Percentiles rank a stretch among this genome's conserved stretches.
phyloP scores from a whole-genome alignment of 1,140 invertebrate genomes.

The Calliopsis andreniformis region DNA sequence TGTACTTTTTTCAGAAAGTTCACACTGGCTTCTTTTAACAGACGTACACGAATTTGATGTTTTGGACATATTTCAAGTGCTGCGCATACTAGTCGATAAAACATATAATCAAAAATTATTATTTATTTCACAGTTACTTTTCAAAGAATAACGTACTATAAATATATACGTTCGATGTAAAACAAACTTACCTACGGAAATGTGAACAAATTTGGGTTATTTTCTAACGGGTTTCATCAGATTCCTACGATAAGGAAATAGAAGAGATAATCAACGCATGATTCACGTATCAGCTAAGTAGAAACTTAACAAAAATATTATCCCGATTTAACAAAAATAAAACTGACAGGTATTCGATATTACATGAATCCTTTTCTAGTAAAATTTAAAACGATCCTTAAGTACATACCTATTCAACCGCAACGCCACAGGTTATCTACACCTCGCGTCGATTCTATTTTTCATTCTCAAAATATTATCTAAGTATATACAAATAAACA shows the following conservation, averaged over 20 bases:
- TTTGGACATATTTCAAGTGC: background rate
- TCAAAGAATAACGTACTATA: too few species aligned
- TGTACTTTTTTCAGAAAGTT: background rate
- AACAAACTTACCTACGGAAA: background rate
- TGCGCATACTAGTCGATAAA: too few species aligned
- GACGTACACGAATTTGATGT: background rate
- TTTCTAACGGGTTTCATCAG: background rate
- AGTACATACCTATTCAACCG: background rate
- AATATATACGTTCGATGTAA: background rate
- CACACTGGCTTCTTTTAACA: background rate
- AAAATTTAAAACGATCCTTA: background rate
- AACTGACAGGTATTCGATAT: background rate
- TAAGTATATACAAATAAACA: background rate
- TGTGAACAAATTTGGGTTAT: background rate
- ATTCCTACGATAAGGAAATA: background rate
- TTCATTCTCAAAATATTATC: background rate
- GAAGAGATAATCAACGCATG: too few species aligned
- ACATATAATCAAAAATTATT: too few species aligned
- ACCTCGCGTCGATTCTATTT: background rate
- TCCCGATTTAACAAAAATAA: background rate
- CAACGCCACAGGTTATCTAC: too few species aligned
- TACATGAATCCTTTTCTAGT: background rate
- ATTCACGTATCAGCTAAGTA: background rate
- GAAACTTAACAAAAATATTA: conserved; percentile 26
- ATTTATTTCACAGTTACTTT: too few species aligned